phyloP scores from a whole-genome alignment of 1,140 invertebrate species.

The Apis laboriosa region DNA sequence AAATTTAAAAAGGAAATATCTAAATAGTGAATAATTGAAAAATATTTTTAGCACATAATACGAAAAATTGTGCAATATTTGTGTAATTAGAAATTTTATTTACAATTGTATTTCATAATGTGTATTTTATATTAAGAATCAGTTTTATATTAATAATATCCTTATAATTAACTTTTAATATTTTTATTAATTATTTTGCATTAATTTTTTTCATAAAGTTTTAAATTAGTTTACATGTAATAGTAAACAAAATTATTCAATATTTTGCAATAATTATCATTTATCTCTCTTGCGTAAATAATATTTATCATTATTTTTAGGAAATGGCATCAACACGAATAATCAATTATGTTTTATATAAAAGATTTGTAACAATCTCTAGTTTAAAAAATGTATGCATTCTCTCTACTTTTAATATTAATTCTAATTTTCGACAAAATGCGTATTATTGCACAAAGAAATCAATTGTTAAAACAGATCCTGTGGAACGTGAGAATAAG shows the following conservation, averaged over 20 bases:
- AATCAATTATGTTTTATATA: constrained; percentile 62
- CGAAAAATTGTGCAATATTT: neutral
- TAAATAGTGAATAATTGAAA: neutral
- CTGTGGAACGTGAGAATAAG: constrained; percentile 57
- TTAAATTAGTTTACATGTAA: neutral
- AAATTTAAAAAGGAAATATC: neutral
- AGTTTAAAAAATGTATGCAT: constrained; percentile 33
- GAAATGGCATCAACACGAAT: constrained; percentile 71
- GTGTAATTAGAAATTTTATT: neutral
- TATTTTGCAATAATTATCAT: neutral
- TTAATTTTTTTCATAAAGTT: neutral
- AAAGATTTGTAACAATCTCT: constrained; percentile 40
- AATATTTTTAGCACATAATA: neutral
- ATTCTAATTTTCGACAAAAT: constrained; percentile 39
- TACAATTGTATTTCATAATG: neutral
- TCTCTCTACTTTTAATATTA: constrained; percentile 34
- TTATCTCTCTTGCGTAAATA: neutral
- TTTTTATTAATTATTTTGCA: neutral
- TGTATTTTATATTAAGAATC: neutral
- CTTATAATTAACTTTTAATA: neutral
- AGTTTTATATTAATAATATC: neutral
- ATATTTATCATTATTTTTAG: constrained; percentile 36
- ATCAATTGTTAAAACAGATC: constrained; percentile 59
- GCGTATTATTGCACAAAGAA: constrained; percentile 66
- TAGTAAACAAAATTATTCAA: too few species aligned